Evolutionary conservation across 2,113 vertebrate species (phyloP).

Genomic region (Lepus timidus): DNA sequence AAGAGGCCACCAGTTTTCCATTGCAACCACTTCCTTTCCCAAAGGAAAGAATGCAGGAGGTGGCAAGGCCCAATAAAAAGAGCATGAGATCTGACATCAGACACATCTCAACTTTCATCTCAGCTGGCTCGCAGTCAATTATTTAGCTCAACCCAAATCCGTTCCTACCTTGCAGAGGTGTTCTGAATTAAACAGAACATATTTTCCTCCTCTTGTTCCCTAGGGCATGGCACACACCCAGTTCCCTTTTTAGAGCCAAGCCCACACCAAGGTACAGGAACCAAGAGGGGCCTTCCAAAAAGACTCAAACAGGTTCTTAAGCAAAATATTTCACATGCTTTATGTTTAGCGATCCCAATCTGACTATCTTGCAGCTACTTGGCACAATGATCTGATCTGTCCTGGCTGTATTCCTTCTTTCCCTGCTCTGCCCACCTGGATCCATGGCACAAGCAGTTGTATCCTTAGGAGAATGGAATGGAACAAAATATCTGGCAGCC

Average conservation of each 20-base stretch:
- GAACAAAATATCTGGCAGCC: not conserved
- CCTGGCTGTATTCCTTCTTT: not conserved
- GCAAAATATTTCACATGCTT: constrained; percentile 1
- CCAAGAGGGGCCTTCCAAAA: not conserved
- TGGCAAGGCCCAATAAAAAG: not conserved
- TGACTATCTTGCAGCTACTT: not conserved
- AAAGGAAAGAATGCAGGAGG: not conserved
- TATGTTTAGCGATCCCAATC: not conserved
- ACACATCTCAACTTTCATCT: not conserved
- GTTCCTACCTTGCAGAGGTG: not conserved
- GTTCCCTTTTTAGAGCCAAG: not conserved
- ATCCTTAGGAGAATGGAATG: not conserved
- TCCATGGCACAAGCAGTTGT: not conserved
- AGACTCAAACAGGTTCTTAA: not conserved
- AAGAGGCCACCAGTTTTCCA: not conserved
- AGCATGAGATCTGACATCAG: not conserved
- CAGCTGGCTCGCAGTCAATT: not conserved
- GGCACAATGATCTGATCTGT: not conserved
- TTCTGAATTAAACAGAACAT: not conserved
- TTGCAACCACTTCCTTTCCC: not conserved
- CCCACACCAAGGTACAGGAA: not conserved
- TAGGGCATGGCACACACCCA: not conserved
- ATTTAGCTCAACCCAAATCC: not conserved
- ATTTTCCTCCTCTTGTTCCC: not conserved
- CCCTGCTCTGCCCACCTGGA: not conserved